Percentiles rank a stretch among this genome's conserved stretches.
Conservation (phyloP, 2,113 vertebrate species). For the Melierax canorus region DNA sequence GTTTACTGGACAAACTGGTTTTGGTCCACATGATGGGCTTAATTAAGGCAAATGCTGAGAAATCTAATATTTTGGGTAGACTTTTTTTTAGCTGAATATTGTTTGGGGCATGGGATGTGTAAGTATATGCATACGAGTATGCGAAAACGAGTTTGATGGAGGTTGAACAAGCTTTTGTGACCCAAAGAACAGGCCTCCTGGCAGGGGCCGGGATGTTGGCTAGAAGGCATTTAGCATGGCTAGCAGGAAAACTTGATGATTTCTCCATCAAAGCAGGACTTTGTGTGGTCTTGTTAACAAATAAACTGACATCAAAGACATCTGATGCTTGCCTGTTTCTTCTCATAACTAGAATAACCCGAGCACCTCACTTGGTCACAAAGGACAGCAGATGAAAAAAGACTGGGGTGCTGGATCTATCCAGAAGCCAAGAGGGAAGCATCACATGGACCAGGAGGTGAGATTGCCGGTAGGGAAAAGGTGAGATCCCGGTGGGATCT, state of each 20-base stretch:
- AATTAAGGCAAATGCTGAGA: neutral
- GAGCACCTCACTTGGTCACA: neutral
- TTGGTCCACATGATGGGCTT: neutral
- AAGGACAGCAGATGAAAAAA: neutral
- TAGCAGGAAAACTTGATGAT: neutral
- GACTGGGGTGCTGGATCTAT: neutral
- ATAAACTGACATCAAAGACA: neutral
- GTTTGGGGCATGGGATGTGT: accelerated
- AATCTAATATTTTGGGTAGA: neutral
- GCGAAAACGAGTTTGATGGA: neutral
- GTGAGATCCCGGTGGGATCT: neutral
- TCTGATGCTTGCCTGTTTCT: neutral
- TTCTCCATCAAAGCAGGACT: neutral
- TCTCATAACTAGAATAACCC: neutral
- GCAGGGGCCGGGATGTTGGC: neutral
- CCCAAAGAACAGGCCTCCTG: neutral
- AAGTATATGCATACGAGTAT: neutral
- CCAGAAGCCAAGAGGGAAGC: neutral
- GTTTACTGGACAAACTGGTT: neutral
- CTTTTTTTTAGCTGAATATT: neutral
- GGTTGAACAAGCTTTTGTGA: neutral
- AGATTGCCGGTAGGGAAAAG: neutral
- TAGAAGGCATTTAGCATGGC: neutral
- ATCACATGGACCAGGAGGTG: accelerated
- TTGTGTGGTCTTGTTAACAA: neutral